Evolutionary conservation across 2,888 invertebrate species (phyloP).

Genomic region (Leptothorax acervorum): DNA sequence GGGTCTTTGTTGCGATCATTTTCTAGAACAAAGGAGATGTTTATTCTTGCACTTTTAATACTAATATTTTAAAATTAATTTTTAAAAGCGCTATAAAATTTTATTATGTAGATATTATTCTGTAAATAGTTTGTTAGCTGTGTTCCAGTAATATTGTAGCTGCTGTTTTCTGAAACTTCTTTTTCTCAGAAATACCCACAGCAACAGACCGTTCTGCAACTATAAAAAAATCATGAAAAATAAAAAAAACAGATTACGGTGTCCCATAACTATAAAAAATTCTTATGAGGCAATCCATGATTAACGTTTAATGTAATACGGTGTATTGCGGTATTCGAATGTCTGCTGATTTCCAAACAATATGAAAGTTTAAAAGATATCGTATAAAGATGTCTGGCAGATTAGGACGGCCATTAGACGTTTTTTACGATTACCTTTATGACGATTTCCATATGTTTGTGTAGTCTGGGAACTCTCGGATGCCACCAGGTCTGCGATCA

Average conservation of each 20-base stretch:
- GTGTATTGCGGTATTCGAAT: not conserved
- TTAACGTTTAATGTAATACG: not conserved
- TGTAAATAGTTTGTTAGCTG: not conserved
- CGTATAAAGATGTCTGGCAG: not conserved
- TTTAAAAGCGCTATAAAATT: not conserved
- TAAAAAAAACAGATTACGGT: not conserved
- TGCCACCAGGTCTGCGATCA: not conserved
- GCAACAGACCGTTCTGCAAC: not conserved
- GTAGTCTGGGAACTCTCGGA: conserved; percentile 12
- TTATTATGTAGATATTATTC: not conserved
- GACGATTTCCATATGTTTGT: not conserved
- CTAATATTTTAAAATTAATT: not conserved
- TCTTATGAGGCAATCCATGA: not conserved
- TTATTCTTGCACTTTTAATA: not conserved
- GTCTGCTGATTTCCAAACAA: not conserved
- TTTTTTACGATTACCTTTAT: conserved; percentile 23
- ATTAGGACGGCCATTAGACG: not conserved
- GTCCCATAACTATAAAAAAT: not conserved
- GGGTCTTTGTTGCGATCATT: not conserved
- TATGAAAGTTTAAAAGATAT: not conserved
- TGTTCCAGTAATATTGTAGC: not conserved
- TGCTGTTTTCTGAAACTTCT: not conserved
- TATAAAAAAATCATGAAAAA: not conserved
- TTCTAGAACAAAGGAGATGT: not conserved
- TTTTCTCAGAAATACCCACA: not conserved